Evolutionary conservation across 2,113 vertebrate genomes (phyloP).

Genomic region (Seriola dumerili): DNA sequence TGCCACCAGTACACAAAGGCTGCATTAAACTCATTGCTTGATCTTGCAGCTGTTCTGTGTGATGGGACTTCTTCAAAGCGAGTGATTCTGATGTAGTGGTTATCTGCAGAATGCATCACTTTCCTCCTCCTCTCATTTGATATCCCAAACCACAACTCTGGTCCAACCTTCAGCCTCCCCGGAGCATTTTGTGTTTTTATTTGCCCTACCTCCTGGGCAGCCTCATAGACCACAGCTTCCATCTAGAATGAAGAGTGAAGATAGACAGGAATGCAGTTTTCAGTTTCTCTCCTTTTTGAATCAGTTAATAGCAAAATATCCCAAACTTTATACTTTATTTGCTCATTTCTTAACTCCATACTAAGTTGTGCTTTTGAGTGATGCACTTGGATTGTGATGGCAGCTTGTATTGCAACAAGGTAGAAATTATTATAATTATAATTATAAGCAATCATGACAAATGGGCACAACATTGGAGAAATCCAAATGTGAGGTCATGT

Average conservation of each 20-base stretch:
- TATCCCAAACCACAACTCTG: conserved; percentile 38
- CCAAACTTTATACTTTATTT: background rate
- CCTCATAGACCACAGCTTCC: conserved; percentile 39
- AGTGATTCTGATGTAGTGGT: conserved; percentile 34
- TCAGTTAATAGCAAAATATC: conserved; percentile 6
- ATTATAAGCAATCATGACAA: background rate
- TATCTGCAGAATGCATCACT: conserved; percentile 49
- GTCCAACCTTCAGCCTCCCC: conserved; percentile 26
- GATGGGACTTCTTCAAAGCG: conserved; percentile 53
- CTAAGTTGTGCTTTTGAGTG: background rate
- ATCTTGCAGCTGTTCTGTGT: conserved; percentile 43
- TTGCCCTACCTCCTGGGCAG: conserved; percentile 32
- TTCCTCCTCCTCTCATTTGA: conserved; percentile 1
- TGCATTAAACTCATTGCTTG: conserved; percentile 29
- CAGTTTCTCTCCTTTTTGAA: conserved; percentile 18
- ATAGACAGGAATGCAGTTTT: conserved; percentile 11
- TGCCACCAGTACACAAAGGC: conserved; percentile 39
- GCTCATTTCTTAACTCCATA: background rate
- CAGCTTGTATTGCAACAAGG: background rate
- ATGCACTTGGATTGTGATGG: background rate
- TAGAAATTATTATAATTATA: background rate
- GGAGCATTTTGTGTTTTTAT: conserved; percentile 36
- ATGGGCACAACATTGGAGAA: background rate
- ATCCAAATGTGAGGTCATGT: background rate
- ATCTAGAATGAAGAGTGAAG: conserved; percentile 9